Evolutionary conservation across 2,113 vertebrate species (phyloP).

Genomic region (Lampris incognitus): DNA sequence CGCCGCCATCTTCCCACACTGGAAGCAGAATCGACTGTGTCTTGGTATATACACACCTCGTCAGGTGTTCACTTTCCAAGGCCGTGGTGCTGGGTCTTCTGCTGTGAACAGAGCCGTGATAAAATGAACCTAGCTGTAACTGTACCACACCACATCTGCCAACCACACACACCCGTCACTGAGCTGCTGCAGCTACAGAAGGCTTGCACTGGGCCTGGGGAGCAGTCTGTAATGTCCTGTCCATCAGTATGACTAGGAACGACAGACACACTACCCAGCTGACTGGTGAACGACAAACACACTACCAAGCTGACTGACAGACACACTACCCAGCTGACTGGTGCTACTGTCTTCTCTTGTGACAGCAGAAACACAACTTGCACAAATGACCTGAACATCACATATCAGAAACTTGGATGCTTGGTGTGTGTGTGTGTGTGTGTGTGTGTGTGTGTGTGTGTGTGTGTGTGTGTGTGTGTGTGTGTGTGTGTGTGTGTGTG

Average conservation of each 20-base stretch:
- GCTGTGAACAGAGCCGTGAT: not conserved
- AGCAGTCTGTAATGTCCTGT: slow-evolving; percentile 39
- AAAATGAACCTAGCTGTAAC: slow-evolving; percentile 46
- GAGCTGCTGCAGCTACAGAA: slow-evolving; percentile 7
- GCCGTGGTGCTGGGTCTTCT: slow-evolving; percentile 15
- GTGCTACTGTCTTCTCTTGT: slow-evolving; percentile 25
- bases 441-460: not conserved
- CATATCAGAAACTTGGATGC: too few species aligned
- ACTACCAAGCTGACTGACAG: slow-evolving; percentile 30
- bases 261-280: slow-evolving; percentile 33
- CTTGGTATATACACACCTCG: not conserved
- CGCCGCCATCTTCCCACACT: too few species aligned
- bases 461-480: slow-evolving; percentile 10
- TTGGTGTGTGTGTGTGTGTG: not conserved
- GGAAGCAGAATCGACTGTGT: not conserved
- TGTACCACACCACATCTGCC: not conserved
- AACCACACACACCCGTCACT: slow-evolving; percentile 6
- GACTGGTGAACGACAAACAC: slow-evolving; percentile 21
- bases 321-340: slow-evolving; percentile 31
- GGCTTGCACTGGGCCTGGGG: slow-evolving; percentile 32
- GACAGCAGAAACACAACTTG: slow-evolving; percentile 35
- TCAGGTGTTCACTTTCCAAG: slow-evolving; percentile 41
- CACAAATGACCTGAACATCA: slow-evolving; percentile 22
- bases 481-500: not conserved
- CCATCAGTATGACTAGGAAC: slow-evolving; percentile 30